Conservation (phyloP, 2,113 vertebrate genomes). For the Indri indri region DNA sequence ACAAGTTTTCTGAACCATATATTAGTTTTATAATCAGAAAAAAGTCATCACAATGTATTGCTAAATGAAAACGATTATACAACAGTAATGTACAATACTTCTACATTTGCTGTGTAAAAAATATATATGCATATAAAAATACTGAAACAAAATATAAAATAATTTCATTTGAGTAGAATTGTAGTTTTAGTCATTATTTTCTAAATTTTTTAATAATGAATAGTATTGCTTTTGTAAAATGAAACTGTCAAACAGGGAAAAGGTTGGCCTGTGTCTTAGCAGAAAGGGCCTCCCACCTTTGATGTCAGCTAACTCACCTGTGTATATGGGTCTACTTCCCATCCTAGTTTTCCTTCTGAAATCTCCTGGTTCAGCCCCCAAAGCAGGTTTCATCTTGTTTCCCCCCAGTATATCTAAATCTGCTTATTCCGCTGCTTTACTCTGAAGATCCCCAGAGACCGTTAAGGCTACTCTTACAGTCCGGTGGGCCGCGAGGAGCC, state of each 20-base stretch:
- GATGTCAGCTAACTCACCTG: not conserved
- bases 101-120: conserved; percentile 32
- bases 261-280: not conserved
- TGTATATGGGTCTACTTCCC: not conserved
- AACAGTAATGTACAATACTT: not conserved
- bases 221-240: conserved; percentile 32
- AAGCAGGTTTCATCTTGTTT: not conserved
- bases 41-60: conserved; percentile 9
- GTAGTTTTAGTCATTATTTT: conserved; percentile 12
- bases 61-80: not conserved
- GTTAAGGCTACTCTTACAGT: not conserved
- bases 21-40: conserved; percentile 45
- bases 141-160: conserved; percentile 36
- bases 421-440: not conserved
- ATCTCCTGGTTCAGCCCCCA: not conserved
- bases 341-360: not conserved
- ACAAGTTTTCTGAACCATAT: conserved; percentile 9
- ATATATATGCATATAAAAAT: conserved; percentile 51
- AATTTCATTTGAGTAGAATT: conserved; percentile 37
- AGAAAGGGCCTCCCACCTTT: not conserved
- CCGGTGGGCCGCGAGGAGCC: not conserved
- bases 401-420: not conserved
- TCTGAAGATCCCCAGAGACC: not conserved
- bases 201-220: not conserved
- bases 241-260: not conserved